Evolutionary conservation across 2,797 vertebrate species (phyloP).

Genomic region (Anguilla obscura): DNA sequence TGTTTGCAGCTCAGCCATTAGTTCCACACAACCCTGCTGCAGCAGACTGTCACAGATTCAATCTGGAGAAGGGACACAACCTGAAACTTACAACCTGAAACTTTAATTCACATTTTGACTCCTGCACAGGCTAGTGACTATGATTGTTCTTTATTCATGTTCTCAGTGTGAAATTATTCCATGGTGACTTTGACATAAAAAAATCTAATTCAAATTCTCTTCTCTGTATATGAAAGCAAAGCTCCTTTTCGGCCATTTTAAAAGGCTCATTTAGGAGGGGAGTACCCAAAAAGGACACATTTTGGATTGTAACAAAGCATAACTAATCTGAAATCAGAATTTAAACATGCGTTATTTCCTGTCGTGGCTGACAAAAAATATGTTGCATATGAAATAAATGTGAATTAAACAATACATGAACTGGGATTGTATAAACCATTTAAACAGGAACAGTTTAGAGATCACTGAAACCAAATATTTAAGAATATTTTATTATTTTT

Average conservation of each 20-base stretch:
- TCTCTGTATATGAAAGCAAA: background rate
- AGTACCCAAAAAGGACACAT: background rate
- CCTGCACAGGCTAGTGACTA: background rate
- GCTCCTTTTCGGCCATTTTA: background rate
- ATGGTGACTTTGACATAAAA: background rate
- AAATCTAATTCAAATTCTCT: background rate
- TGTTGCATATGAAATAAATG: background rate
- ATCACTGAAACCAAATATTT: background rate
- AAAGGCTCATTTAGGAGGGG: background rate
- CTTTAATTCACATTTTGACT: background rate
- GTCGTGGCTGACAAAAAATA: background rate
- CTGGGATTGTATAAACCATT: background rate
- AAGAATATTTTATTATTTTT: background rate
- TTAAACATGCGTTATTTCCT: background rate
- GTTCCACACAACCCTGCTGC: background rate
- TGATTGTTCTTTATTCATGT: background rate
- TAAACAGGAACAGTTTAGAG: background rate
- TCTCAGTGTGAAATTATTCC: background rate
- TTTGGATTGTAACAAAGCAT: background rate
- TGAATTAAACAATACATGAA: background rate
- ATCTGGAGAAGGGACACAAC: background rate
- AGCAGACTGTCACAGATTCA: background rate
- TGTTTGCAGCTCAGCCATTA: background rate
- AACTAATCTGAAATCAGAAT: background rate
- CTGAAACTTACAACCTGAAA: background rate